Percentiles rank a stretch among this genome's conserved stretches.
Conservation (phyloP, 2,797 vertebrate species). For the Cuculus canorus region DNA sequence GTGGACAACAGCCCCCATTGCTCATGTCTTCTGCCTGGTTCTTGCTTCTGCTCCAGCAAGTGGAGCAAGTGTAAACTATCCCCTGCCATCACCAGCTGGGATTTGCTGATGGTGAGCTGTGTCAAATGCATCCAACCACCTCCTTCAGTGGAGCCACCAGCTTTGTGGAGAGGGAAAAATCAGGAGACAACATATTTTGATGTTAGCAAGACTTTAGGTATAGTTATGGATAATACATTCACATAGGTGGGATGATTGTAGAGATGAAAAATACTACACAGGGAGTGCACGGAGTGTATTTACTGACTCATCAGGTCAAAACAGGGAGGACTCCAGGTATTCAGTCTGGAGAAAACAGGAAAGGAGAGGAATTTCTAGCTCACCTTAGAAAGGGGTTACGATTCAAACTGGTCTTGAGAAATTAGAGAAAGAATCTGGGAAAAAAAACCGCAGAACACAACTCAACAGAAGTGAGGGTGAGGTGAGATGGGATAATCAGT, state of each 20-base stretch:
- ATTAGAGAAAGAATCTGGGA: not conserved
- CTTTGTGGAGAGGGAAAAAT: not conserved
- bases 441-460: not conserved
- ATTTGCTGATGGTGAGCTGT: not conserved
- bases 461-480: not conserved
- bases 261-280: not conserved
- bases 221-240: not conserved
- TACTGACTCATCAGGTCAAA: not conserved
- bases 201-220: not conserved
- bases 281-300: not conserved
- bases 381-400: not conserved
- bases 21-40: rapidly evolving
- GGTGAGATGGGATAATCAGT: not conserved
- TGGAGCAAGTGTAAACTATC: not conserved
- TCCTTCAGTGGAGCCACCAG: not conserved
- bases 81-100: not conserved
- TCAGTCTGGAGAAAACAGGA: not conserved
- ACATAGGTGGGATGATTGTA: not conserved
- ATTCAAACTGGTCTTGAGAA: not conserved
- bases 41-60: not conserved
- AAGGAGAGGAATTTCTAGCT: not conserved
- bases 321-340: not conserved
- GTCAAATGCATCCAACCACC: not conserved
- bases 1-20: not conserved
- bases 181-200: not conserved